Base-by-base conservation (phyloP, 2,113 vertebrate species). In the Rhombomys opimus region DNA sequence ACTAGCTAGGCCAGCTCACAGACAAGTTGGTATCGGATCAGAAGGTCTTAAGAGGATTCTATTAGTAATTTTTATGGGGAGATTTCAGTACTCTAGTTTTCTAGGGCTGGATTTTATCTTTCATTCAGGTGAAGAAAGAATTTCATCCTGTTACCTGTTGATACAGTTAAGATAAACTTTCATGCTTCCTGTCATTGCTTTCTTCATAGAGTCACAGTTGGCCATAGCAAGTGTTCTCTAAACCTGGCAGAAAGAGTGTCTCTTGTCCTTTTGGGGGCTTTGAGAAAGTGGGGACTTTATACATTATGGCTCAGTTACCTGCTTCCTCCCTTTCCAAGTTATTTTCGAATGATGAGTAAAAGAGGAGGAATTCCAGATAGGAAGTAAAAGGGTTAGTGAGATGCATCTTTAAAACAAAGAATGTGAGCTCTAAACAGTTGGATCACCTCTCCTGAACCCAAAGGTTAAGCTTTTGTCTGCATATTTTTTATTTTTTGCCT, bases 401-500 rank as follows among this genome's bases (percentile, higher is more conserved):
- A 94, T 65, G 22, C 25, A 27, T 67, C n/a, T 86, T 59, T n/a
- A 70, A 91, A 90, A 72, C 46, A 75, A 91, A 90, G 75, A 93
- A 87, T 87, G 63, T 72, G 82, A 93, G 23, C 82, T 91, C 57
- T 54, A 14, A 10, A 68, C 68, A 67, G 81, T 90, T 91, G 86
- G 87, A 35, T 91, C 89, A 87, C 87, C 68, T 86, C 65, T 87
- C 86, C 63, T 77, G 95, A 96, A 87, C 46, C 77, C 22, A 93
- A 80, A 89, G 77, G 80, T 82, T 94, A 89, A 89, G 57, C 54
- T 80, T 87, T 82, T 73, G 52, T 30, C 35, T 87, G 72, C 38
- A 30, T 80, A 11, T 35, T 46, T 20, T 50, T 27, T 77, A 20
- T 0, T 18, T 12, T 23, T 12, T 54, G 61, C 25, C 61, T 32